A percentile compares a stretch with the other conserved stretches of the same genome.
phyloP scores from a whole-genome alignment of 2,113 vertebrate genomes.

The Propithecus coquereli region DNA sequence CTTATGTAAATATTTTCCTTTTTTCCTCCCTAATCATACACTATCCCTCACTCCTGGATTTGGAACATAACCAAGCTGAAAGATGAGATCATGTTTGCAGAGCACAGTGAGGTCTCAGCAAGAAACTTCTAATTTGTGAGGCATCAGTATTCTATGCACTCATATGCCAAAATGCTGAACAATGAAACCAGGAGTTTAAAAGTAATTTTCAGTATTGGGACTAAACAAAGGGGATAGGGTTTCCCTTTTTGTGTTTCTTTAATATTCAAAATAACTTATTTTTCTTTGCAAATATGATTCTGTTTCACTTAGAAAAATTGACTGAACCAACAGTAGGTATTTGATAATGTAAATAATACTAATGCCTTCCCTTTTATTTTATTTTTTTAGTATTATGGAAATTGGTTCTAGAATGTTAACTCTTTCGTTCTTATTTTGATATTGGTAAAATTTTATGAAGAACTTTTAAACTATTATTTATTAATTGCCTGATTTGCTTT shows the following conservation, averaged over 20 bases:
- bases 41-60: slow-evolving; percentile 49
- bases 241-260: neutral
- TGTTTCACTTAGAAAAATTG: slow-evolving; percentile 36
- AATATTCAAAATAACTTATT: slow-evolving; percentile 26
- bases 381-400: neutral
- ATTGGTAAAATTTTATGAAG: neutral
- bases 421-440: slow-evolving; percentile 31
- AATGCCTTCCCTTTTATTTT: neutral
- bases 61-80: slow-evolving; percentile 59
- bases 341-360: slow-evolving; percentile 7
- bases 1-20: slow-evolving; percentile 68
- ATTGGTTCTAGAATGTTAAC: neutral
- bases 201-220: neutral
- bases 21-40: slow-evolving; percentile 56
- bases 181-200: slow-evolving; percentile 17
- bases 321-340: neutral
- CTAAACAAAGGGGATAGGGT: neutral
- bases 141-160: neutral
- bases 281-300: neutral
- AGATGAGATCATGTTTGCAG: slow-evolving; percentile 52
- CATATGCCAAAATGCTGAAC: neutral
- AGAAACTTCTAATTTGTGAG: slow-evolving; percentile 27
- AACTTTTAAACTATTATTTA: neutral
- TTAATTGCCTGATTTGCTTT: neutral
- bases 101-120: slow-evolving; percentile 33